Conservation (phyloP, 2,113 vertebrate genomes). For the Limanda limanda region DNA sequence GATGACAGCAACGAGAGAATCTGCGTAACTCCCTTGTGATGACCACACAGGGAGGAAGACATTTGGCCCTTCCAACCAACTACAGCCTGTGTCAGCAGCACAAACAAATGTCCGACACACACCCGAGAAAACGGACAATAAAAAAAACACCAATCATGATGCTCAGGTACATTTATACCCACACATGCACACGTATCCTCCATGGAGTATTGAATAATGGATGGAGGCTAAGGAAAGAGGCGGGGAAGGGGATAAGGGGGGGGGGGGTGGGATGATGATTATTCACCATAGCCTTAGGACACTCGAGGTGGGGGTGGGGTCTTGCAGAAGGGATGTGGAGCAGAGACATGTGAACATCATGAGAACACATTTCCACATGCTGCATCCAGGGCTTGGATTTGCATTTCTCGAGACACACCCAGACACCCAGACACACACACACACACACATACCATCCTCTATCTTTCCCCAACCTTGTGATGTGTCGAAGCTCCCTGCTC, state of each 20-base stretch:
- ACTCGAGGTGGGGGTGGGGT: conserved; percentile 36
- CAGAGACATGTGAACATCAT: conserved; percentile 7
- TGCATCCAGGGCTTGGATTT: background rate
- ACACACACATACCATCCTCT: background rate
- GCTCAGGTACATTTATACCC: conserved; percentile 9
- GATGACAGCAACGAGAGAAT: background rate
- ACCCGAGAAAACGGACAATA: background rate
- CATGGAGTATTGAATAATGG: conserved; percentile 70
- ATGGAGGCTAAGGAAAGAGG: conserved; percentile 37
- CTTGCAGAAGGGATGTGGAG: conserved; percentile 7
- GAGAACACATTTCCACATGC: conserved; percentile 45
- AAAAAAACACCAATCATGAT: background rate
- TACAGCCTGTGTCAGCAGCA: too few relatives aligned
- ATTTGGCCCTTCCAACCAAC: background rate
- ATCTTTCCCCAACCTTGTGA: background rate
- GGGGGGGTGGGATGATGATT: conserved; percentile 25
- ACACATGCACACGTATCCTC: conserved; percentile 24
- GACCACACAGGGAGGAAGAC: background rate
- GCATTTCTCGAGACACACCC: background rate
- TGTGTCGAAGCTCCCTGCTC: conserved; percentile 1
- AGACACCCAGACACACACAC: background rate
- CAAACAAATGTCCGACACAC: background rate
- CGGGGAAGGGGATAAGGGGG: background rate
- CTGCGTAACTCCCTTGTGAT: too few relatives aligned
- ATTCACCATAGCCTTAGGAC: conserved; percentile 42